Evolutionary conservation across 1,140 invertebrate genomes (phyloP), one percentile per base, ranked within the genome.

Genomic region (Caenorhabditis tropicalis): DNA sequence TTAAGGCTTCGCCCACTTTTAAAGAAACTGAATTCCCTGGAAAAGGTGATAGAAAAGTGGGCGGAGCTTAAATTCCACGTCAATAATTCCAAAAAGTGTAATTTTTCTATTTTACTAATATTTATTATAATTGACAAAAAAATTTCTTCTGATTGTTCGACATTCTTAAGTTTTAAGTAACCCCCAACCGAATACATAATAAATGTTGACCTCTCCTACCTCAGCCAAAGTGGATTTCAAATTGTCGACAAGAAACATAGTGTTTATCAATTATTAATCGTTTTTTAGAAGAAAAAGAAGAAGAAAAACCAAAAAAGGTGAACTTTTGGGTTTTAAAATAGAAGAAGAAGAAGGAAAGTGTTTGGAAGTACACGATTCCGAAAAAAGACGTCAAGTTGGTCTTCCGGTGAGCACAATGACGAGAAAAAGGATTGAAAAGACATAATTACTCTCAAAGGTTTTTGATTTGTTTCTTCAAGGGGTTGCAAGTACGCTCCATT

Each of bases 401-500:
- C 65, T 74, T 74, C 65, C 65, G 65, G 65, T 74, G 65, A 74
- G 36, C 65, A 74, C 65, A 74, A 74, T 74, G 65, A 74, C 65
- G 65, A 46, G 65, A 65, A 19, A 9, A n/a, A 10, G 9, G 36
- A 65, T n/a, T 12, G 21, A 39, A n/a, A 9, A 19, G 58, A 65
- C 43, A 74, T 12, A 74, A 74, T 74, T 36, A 74, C 43, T n/a
- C n/a, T n/a, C n/a, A n/a, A n/a, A n/a, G 58, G 58, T 43, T 39
- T 74, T 74, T 74, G 65, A 19, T 31, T n/a, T 58, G 24, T 58
- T 29, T 58, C 39, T 43, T n/a, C n/a, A n/a, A n/a, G 49, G 21
- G n/a, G 36, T 43, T 74, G 36, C 58, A 65, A 65, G 58, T 19
- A 51, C 19, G 48, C 48, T 51, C 48, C 48, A 27, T 56, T 56